Percentiles rank a stretch among this genome's conserved stretches.
Conservation (phyloP, 2,888 invertebrate species). For the Lacanobia wlatinum region DNA sequence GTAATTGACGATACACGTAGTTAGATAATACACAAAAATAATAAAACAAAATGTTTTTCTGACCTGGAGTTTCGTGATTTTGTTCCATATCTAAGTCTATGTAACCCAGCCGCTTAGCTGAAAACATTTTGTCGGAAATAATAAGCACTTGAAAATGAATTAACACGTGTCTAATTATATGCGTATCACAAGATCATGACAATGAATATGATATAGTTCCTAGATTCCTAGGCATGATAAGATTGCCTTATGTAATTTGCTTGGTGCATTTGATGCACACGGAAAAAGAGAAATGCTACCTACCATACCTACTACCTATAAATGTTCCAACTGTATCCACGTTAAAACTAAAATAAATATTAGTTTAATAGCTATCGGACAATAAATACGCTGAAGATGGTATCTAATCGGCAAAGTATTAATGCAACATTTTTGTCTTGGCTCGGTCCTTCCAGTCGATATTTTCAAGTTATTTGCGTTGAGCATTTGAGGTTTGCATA, state of each 20-base stretch:
- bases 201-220: conserved; percentile 29
- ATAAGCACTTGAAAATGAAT: conserved; percentile 20
- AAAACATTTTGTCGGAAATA: conserved; percentile 61
- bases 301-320: background rate
- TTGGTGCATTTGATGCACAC: conserved; percentile 8
- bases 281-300: background rate
- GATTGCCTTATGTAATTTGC: conserved; percentile 7
- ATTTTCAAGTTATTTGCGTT: background rate
- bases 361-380: background rate
- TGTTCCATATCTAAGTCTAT: conserved; percentile 76
- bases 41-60: conserved; percentile 38
- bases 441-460: background rate
- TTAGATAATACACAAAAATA: conserved; percentile 27
- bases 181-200: background rate
- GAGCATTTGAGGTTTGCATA: too few species aligned
- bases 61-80: conserved; percentile 69
- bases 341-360: too few species aligned
- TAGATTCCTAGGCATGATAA: conserved; percentile 55
- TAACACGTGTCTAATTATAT: conserved; percentile 6
- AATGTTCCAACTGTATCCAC: too few species aligned
- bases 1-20: conserved; percentile 26
- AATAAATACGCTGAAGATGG: background rate
- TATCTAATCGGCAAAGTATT: background rate
- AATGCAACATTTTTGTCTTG: background rate
- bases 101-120: conserved; percentile 70